These are phyloP conservation scores for Columba guinea DNA, from an alignment of 2,797 vertebrate species.

Conservation along the genomic window DNA sequence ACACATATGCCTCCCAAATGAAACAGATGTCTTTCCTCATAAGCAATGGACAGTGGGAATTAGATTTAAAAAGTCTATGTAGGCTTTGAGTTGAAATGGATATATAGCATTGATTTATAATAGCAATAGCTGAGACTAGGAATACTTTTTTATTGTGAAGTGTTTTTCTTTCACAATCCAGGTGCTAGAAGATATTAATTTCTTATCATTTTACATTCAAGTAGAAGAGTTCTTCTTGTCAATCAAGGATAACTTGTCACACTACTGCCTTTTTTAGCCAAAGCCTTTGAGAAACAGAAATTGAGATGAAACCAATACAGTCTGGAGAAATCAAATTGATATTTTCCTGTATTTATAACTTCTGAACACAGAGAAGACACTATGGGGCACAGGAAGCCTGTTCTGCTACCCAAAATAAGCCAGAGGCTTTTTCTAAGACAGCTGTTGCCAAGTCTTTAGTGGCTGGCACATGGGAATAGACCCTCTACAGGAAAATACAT, in stretches of 20 bases:
- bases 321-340: background rate
- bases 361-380: background rate
- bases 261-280: background rate
- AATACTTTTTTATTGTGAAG: background rate
- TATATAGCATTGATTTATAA: background rate
- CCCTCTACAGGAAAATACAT: background rate
- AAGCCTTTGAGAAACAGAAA: background rate
- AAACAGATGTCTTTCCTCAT: background rate
- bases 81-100: background rate
- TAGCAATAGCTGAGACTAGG: background rate
- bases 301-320: background rate
- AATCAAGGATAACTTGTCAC: background rate
- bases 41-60: background rate
- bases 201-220: background rate
- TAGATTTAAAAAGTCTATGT: background rate
- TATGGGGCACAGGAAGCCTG: background rate
- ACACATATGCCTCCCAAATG: background rate
- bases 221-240: background rate
- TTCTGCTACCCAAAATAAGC: background rate
- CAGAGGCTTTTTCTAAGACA: background rate
- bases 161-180: background rate
- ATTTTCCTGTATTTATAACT: background rate
- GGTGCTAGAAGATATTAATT: background rate
- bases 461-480: background rate
- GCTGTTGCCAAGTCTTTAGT: background rate